Base-by-base conservation (phyloP, 2,888 invertebrate genomes). In the Calameuta pallipes region DNA sequence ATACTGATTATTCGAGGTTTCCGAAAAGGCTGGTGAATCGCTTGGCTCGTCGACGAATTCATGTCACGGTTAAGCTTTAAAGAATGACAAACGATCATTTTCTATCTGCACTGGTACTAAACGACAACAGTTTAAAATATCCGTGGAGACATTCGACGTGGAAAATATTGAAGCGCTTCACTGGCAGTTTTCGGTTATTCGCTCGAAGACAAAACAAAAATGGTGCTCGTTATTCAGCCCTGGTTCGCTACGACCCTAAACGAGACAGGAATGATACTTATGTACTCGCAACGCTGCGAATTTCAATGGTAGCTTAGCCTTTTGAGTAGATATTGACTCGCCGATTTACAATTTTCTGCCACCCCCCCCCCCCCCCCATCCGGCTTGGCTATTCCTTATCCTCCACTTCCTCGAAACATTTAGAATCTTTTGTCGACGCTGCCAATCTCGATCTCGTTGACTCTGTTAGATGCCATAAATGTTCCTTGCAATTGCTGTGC, bases 391-490 rank as follows among this genome's bases (percentile, higher is more conserved):
- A 2, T 56, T 56, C 2, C 9, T 9, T 9, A 23, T 56, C 23
- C 1, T 56, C 23, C 23, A 23, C 9, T 56, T 56, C 23, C 56
- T 56, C 56, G 23, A 9, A 9, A 9, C 2, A 9, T 9, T 56
- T 56, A 23, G 23, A 56, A 56, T 23, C 56, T 56, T 56, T 56
- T 9, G 2, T 56, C 56, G 56, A 56, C 56, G 56, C 23, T 23
- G 56, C 23, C 56, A 56, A 15, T 23, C 9, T 56, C 56, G 9
- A 23, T 56, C 56, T 56, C 2, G 23, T 33, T 41, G 34, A 30
- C 34, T 71, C 33, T 36, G 4, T 70, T 69, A 13, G 79, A 79
- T 69, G 71, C 76, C 15, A 79, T 79, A 15, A n/a, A 74, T 73
- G 76, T 76, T 73, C 23, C 15, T 77, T 23, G 37, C 73, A 68